phyloP scores from a whole-genome alignment of 2,113 vertebrate species.

The Macrotus californicus region DNA sequence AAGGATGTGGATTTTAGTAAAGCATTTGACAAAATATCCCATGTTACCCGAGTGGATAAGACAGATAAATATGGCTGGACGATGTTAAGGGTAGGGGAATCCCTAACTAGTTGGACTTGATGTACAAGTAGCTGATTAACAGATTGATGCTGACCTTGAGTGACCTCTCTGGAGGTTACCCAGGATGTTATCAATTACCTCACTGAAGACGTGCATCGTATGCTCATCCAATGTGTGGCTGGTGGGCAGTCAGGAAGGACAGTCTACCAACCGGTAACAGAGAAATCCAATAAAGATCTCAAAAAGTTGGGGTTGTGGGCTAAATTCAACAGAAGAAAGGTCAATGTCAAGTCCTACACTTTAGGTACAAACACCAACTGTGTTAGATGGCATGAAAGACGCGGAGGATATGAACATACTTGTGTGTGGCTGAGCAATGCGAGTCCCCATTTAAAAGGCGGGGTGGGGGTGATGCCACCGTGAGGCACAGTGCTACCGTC shows the following conservation, averaged over 20 bases:
- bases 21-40: not conserved
- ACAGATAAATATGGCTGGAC: not conserved
- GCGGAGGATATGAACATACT: too few relatives aligned
- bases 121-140: not conserved
- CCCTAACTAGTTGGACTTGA: not conserved
- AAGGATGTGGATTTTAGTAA: not conserved
- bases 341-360: not conserved
- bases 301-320: not conserved
- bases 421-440: not conserved
- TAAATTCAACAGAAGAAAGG: not conserved
- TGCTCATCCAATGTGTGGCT: not conserved
- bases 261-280: not conserved
- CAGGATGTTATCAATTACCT: not conserved
- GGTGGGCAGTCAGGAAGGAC: not conserved
- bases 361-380: not conserved
- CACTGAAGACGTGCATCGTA: not conserved
- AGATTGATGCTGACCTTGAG: not conserved
- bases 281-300: not conserved
- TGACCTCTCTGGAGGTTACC: not conserved
- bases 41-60: not conserved
- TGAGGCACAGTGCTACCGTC: rapidly evolving
- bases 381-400: not conserved
- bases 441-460: not conserved
- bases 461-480: rapidly evolving
- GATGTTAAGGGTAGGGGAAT: not conserved